Conservation (phyloP, 2,888 invertebrate genomes). For the Zhuqinia jingwanae region DNA sequence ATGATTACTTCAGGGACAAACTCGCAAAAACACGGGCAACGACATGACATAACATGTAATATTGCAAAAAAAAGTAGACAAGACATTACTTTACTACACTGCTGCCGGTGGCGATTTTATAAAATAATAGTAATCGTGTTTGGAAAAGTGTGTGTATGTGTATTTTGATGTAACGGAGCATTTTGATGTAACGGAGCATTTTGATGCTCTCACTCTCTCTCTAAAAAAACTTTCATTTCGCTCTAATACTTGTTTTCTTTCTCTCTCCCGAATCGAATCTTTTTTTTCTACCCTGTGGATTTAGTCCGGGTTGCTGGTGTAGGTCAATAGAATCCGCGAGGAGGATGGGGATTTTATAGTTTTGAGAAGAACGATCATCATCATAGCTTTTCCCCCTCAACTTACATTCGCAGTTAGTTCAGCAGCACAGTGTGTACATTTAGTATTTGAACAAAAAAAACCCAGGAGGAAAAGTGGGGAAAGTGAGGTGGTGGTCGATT, state of each 20-base stretch:
- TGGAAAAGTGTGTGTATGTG: background rate
- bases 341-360: constrained; percentile 1
- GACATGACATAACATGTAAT: background rate
- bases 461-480: background rate
- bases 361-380: background rate
- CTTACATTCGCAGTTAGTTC: background rate
- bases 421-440: background rate
- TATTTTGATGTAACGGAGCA: background rate
- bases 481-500: background rate
- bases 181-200: background rate
- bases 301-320: constrained; percentile 26
- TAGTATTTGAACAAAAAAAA: background rate
- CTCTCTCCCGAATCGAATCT: too few species aligned
- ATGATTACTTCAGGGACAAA: constrained; percentile 52
- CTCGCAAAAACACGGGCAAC: constrained; percentile 4
- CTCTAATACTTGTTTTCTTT: background rate
- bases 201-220: background rate
- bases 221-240: too few species aligned
- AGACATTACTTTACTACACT: background rate
- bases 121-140: background rate
- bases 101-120: background rate
- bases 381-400: background rate
- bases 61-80: constrained; percentile 25
- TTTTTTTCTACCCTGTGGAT: constrained; percentile 25
- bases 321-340: constrained; percentile 23